Conservation (phyloP, 2,113 vertebrate genomes). For the Mustela nigripes region DNA sequence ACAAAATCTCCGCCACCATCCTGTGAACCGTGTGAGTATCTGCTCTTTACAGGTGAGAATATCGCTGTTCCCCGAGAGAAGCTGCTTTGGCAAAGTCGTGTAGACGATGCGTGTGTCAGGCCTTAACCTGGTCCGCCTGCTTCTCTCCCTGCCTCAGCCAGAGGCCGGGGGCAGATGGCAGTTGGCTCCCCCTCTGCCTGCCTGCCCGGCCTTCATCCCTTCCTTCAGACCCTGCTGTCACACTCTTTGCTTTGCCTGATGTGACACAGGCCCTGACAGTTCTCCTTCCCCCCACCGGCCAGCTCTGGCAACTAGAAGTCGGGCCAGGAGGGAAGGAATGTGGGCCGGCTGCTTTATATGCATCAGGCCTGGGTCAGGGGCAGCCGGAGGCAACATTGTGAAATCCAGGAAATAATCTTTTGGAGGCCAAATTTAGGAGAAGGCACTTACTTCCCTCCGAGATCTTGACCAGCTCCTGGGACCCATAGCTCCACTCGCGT, state of each 20-base stretch:
- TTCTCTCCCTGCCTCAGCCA: neutral
- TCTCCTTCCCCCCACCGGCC: neutral
- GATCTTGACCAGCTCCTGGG: neutral
- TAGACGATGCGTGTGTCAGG: too few species aligned
- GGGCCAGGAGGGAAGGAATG: neutral
- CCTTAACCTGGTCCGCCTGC: neutral
- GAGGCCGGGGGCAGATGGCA: neutral
- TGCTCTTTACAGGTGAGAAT: neutral
- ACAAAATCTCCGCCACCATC: accelerated
- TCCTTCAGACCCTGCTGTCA: neutral
- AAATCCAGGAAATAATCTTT: neutral
- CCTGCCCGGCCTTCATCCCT: too few species aligned
- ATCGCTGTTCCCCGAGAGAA: too few species aligned
- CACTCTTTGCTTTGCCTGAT: neutral
- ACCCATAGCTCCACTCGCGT: accelerated
- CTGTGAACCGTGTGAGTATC: accelerated
- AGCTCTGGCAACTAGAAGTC: neutral
- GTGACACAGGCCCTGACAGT: neutral
- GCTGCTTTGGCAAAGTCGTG: neutral
- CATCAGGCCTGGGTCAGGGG: neutral
- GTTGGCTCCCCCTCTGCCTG: neutral
- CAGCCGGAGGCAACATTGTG: neutral
- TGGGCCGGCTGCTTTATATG: neutral
- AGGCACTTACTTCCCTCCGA: neutral
- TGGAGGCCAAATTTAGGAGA: neutral